Evolutionary conservation across 2,888 invertebrate species (phyloP).

Genomic region (Marronus borbonicus): DNA sequence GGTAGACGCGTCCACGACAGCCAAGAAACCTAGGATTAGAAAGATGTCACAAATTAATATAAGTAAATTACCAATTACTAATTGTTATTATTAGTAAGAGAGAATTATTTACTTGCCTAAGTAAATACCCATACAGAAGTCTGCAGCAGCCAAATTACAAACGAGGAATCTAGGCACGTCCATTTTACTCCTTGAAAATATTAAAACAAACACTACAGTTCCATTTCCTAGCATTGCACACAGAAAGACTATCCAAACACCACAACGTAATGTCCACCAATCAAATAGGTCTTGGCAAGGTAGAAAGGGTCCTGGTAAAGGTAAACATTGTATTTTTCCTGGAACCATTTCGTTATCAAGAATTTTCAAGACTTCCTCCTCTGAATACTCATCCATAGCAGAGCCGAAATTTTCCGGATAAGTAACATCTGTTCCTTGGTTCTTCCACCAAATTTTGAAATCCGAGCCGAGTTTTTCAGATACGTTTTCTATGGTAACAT

Average conservation of each 20-base stretch:
- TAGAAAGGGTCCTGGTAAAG: conserved; percentile 92
- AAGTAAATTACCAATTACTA: too few relatives aligned
- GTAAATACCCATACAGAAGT: conserved; percentile 98
- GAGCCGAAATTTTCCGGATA: conserved; percentile 81
- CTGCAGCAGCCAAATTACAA: conserved; percentile 96
- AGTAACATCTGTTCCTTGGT: conserved; percentile 79
- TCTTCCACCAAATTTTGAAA: conserved; percentile 81
- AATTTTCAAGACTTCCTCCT: conserved; percentile 71
- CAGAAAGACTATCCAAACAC: conserved; percentile 97
- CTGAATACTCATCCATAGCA: conserved; percentile 82
- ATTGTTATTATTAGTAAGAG: too few relatives aligned
- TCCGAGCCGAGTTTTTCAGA: conserved; percentile 81
- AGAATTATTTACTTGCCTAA: conserved; percentile 74
- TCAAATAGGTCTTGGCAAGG: conserved; percentile 97
- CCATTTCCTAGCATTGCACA: conserved; percentile 97
- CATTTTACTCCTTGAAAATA: conserved; percentile 93
- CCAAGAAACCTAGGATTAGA: conserved; percentile 82
- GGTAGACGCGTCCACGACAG: conserved; percentile 96
- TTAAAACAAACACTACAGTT: conserved; percentile 93
- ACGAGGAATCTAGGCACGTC: conserved; percentile 97
- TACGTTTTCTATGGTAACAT: conserved; percentile 76
- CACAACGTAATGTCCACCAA: conserved; percentile 97
- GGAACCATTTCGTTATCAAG: conserved; percentile 62
- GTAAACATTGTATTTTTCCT: conserved; percentile 82
- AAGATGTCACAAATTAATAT: neutral